Evolutionary conservation across 92 coral and sea anemone species (phyloP).

Genomic region (Phymanthus crucifer): DNA sequence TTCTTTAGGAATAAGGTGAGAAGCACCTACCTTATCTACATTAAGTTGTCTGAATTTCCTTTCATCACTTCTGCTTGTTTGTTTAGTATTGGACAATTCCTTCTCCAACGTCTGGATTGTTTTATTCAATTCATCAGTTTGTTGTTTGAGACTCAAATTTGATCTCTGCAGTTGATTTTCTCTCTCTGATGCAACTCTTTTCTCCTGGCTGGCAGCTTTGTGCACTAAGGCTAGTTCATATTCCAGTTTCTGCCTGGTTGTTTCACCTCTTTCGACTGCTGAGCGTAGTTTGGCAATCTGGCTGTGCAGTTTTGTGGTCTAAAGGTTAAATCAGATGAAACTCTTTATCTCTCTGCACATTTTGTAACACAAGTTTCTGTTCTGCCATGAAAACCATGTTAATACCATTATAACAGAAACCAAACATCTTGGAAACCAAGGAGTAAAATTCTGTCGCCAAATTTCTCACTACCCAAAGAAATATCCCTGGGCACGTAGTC

Average conservation of each 20-base stretch:
- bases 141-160: constrained; percentile 65
- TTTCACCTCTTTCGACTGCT: constrained; percentile 91
- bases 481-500: too few relatives aligned
- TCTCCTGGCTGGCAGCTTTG: constrained; percentile 88
- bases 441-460: too few relatives aligned
- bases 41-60: constrained; percentile 63
- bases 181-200: constrained; percentile 75
- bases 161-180: constrained; percentile 66
- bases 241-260: constrained; percentile 90
- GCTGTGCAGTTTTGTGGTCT: constrained; percentile 80
- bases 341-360: background rate
- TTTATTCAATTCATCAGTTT: constrained; percentile 50
- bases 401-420: too few relatives aligned
- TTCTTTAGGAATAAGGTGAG: too few relatives aligned
- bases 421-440: too few relatives aligned
- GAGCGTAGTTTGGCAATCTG: constrained; percentile 84
- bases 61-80: constrained; percentile 63
- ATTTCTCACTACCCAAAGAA: too few relatives aligned
- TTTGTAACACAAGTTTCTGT: too few relatives aligned
- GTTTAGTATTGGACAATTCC: constrained; percentile 57
- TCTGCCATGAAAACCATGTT: constrained; percentile 4
- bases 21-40: constrained; percentile 70
- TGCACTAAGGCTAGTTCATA: constrained; percentile 87
- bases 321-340: background rate
- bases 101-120: constrained; percentile 69